Base-by-base conservation (phyloP, 2,113 vertebrate genomes). In the Electrona antarctica region DNA sequence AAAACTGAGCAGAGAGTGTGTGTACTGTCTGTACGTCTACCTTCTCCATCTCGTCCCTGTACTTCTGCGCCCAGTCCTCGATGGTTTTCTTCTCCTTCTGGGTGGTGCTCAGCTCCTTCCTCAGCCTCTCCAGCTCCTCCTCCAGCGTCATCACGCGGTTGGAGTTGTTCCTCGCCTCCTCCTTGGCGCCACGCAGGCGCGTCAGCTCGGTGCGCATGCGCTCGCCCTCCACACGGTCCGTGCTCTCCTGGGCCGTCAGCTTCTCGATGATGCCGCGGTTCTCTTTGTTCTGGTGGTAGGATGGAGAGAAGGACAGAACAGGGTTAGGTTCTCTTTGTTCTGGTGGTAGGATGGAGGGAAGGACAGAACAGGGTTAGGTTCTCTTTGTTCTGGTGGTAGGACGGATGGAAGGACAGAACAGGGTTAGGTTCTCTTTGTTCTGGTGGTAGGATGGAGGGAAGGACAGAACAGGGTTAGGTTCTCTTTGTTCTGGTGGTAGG, bases 81-180 rank as follows among this genome's bases (percentile, higher is more conserved):
- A 99, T 97, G 60, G 86, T 94, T 82, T 95, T 96, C 90, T 99
- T 99, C 91, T 98, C 97, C 2, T 92, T 90, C 83, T 91, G 96
- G 0, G 96, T 98, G 75, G 88, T 86, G 13, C 90, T 87, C 83
- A 99, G 93, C 79, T 98, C 97, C 85, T 92, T 96, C 48, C 78
- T 93, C 52, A 99, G 95, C 71, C 85, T 94, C 87, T 93, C 92
- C 54, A 99, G 94, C 92, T 99, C 96, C 76, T 97, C 96, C 92
- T 94, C 93, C 6, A 99, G 94, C 60, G 90, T 94, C 1, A 90
- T 65, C 28, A 96, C 90, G 6, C 95, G 93, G 80, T 90, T 95
- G 69, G 91, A 91, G 8, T 96, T 96, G 7, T 88, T 93, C 85
- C 83, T 96, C 33, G 97, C 96, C 15, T 97, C 96, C 76, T 98